Conservation (phyloP, 2,888 invertebrate genomes). For the Lepidochrysops patricia region DNA sequence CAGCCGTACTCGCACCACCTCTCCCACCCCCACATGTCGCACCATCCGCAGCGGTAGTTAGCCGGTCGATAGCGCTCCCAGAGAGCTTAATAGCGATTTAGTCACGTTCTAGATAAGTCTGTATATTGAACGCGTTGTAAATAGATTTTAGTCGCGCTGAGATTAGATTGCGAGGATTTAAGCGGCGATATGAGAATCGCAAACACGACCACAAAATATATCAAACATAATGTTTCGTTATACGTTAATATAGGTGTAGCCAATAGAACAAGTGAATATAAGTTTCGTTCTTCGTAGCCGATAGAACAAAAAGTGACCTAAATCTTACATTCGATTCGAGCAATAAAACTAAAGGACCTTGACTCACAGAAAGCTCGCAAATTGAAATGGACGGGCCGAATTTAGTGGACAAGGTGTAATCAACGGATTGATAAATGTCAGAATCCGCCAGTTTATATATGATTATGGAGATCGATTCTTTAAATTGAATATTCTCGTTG, state of each 20-base stretch:
- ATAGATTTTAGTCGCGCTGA: constrained; percentile 42
- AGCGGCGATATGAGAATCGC: constrained; percentile 14
- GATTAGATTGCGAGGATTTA: constrained; percentile 42
- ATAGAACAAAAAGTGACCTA: constrained; percentile 26
- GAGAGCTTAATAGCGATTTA: constrained; percentile 47
- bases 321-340: constrained; percentile 35
- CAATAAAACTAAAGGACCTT: constrained; percentile 27
- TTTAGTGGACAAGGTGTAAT: constrained; percentile 22
- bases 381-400: constrained; percentile 51
- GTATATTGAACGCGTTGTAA: constrained; percentile 44
- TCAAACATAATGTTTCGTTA: not conserved
- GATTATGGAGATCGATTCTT: not conserved
- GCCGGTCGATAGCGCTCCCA: constrained; percentile 34
- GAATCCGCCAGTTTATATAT: constrained; percentile 8
- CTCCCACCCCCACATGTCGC: constrained; percentile 82
- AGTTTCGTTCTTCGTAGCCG: too few species aligned
- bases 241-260: too few species aligned
- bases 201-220: not conserved
- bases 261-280: too few species aligned
- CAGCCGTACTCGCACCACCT: constrained; percentile 70
- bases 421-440: constrained; percentile 20
- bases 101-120: constrained; percentile 62
- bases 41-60: constrained; percentile 88
- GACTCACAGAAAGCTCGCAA: constrained; percentile 34
- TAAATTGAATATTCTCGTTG: constrained; percentile 24